phyloP scores from a whole-genome alignment of 2,888 invertebrate genomes.

The Acleris laterana region DNA sequence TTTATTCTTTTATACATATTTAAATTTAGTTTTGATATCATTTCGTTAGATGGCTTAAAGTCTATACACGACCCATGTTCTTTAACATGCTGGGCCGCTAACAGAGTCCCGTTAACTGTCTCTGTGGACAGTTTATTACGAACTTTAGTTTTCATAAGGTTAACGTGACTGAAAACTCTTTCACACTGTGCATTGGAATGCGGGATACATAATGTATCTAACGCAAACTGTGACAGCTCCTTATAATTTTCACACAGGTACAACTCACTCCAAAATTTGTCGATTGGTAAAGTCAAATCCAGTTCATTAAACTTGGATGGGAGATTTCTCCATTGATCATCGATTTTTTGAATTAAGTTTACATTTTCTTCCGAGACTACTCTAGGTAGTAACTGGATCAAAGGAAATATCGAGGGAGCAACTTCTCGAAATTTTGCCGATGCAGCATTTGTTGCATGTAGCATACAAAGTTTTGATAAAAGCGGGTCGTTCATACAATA shows the following conservation, averaged over 20 bases:
- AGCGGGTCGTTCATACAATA: constrained; percentile 2
- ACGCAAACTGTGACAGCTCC: constrained; percentile 8
- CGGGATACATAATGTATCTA: constrained; percentile 5
- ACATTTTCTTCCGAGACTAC: neutral
- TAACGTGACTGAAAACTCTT: neutral
- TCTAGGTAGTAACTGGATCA: constrained; percentile 9
- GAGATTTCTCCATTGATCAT: no score
- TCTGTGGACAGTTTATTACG: neutral
- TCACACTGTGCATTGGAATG: constrained; percentile 13
- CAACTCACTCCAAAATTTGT: constrained; percentile 6
- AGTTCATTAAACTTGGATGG: neutral
- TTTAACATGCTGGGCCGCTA: neutral
- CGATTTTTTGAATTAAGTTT: no score
- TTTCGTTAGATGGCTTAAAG: neutral
- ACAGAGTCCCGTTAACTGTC: neutral
- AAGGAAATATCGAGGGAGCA: constrained; percentile 1
- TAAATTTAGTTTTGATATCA: no score
- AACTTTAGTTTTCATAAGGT: constrained; percentile 2
- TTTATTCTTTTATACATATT: no score
- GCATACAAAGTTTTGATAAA: neutral
- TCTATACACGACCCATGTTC: neutral
- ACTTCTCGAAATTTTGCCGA: constrained; percentile 5
- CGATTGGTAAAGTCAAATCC: neutral
- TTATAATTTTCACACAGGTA: neutral
- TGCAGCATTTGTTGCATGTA: constrained; percentile 8